Evolutionary conservation across 1,140 invertebrate species (phyloP).

Genomic region (Colletes latitarsis): DNA sequence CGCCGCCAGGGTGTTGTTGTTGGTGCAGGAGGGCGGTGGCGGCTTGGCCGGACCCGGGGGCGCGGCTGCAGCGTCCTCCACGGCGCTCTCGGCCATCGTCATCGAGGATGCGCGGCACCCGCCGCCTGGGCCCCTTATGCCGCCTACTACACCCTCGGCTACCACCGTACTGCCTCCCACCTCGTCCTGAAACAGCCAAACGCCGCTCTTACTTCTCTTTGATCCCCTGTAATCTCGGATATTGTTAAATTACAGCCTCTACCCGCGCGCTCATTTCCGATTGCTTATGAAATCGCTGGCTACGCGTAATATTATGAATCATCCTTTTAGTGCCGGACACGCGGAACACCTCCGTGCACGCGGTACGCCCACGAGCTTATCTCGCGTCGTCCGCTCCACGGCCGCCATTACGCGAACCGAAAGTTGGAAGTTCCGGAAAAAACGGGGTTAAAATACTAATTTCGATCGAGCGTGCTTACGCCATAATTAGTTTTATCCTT

Average conservation of each 20-base stretch:
- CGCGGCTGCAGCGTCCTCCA: constrained; percentile 81
- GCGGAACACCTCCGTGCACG: constrained; percentile 4
- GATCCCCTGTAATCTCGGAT: constrained; percentile 23
- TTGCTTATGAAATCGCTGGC: constrained; percentile 21
- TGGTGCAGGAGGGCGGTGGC: constrained; percentile 79
- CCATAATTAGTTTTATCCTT: too few relatives aligned
- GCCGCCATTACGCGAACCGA: too few relatives aligned
- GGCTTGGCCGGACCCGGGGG: constrained; percentile 80
- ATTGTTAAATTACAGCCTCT: constrained; percentile 37
- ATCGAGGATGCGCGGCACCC: constrained; percentile 84
- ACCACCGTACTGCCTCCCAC: constrained; percentile 78
- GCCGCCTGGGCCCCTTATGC: constrained; percentile 82
- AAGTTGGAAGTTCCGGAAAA: too few relatives aligned
- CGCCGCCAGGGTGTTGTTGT: constrained; percentile 83
- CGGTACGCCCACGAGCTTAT: constrained; percentile 21
- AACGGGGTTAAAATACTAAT: too few relatives aligned
- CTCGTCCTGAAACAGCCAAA: constrained; percentile 75
- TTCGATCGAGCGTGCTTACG: too few relatives aligned
- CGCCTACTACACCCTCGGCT: constrained; percentile 77
- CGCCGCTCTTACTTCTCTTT: constrained; percentile 33
- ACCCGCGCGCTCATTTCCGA: constrained; percentile 30
- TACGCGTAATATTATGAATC: constrained; percentile 35
- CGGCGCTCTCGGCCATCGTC: constrained; percentile 86
- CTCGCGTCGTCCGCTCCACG: not conserved
- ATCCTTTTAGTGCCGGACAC: constrained; percentile 26